Conservation (phyloP, 2,113 vertebrate species). For the Alethe diademata region DNA sequence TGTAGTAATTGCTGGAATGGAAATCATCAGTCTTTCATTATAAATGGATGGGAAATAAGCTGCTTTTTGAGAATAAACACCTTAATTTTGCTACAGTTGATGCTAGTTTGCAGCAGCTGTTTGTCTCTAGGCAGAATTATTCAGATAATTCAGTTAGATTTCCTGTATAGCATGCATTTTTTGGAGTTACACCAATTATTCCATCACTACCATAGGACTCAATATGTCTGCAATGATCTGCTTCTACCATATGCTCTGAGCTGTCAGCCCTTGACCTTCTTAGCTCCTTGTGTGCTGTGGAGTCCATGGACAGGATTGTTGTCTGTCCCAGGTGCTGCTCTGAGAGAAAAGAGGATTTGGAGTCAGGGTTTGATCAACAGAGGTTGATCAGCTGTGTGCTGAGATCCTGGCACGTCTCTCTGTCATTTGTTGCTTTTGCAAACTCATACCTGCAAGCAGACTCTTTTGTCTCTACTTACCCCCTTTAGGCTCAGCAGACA, state of each 20-base stretch:
- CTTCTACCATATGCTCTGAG: background rate
- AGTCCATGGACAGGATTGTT: background rate
- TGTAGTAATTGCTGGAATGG: background rate
- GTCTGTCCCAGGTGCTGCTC: background rate
- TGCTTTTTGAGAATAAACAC: constrained; percentile 13
- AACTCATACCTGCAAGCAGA: background rate
- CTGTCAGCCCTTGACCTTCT: background rate
- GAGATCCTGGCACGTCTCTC: background rate
- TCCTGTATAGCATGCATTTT: background rate
- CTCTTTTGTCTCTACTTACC: background rate
- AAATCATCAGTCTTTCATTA: constrained; percentile 9
- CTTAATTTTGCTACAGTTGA: background rate
- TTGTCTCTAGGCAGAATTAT: background rate
- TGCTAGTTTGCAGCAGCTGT: background rate
- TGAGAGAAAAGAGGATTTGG: background rate
- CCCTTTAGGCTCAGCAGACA: background rate
- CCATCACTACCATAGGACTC: background rate
- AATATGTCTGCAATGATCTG: background rate
- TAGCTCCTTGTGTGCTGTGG: background rate
- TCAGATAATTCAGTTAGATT: constrained; percentile 6
- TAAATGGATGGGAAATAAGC: background rate
- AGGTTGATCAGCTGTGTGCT: background rate
- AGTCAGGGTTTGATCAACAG: background rate
- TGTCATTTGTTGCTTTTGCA: background rate
- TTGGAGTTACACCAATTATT: background rate